Evolutionary conservation across 2,797 vertebrate genomes (phyloP).

Genomic region (Coluber constrictor): DNA sequence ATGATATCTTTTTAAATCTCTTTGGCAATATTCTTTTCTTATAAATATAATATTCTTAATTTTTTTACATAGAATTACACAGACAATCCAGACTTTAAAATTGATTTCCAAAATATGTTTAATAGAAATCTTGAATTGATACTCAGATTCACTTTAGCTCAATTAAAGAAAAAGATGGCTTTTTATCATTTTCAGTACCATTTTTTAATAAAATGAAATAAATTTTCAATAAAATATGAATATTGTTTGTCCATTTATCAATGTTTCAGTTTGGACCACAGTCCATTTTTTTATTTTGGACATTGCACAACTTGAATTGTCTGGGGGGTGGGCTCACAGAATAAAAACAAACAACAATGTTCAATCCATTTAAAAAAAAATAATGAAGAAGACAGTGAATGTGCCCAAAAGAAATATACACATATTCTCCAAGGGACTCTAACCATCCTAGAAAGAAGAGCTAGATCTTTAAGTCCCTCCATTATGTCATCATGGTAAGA

Average conservation of each 20-base stretch:
- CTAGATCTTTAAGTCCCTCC: not conserved
- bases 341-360: not conserved
- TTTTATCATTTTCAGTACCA: not conserved
- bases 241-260: not conserved
- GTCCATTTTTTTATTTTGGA: not conserved
- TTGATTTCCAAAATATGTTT: not conserved
- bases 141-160: not conserved
- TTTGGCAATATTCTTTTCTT: not conserved
- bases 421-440: not conserved
- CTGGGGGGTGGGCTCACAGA: not conserved
- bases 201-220: not conserved
- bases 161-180: not conserved
- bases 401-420: not conserved
- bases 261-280: not conserved
- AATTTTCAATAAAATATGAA: not conserved
- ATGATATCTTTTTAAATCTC: not conserved
- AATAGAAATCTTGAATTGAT: not conserved
- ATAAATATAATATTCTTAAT: not conserved
- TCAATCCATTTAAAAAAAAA: too few relatives aligned
- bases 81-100: not conserved
- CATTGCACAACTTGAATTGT: not conserved
- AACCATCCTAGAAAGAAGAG: not conserved
- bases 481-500: not conserved
- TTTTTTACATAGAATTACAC: not conserved
- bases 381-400: not conserved